phyloP scores from a whole-genome alignment of 2,113 vertebrate genomes.

The Nesogale talazaci region DNA sequence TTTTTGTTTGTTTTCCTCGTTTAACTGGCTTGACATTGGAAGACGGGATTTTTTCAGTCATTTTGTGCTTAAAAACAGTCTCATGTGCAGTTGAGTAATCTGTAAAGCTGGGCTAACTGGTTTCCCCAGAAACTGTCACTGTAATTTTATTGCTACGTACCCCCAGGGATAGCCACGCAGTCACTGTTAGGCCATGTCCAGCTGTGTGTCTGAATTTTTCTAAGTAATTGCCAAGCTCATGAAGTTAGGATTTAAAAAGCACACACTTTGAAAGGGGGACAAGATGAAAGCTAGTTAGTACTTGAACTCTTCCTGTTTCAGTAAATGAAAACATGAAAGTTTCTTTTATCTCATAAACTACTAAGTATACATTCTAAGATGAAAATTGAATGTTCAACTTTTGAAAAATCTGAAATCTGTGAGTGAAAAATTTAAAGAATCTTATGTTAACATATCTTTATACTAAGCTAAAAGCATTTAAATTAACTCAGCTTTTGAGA shows the following conservation, averaged over 20 bases:
- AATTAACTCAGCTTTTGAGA: constrained; percentile 17
- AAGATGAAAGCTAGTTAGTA: neutral
- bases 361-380: constrained; percentile 16
- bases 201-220: neutral
- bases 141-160: constrained; percentile 46
- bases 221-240: constrained; percentile 12
- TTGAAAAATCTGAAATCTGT: neutral
- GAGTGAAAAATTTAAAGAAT: neutral
- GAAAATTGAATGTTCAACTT: constrained; percentile 11
- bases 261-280: neutral
- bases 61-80: constrained; percentile 52
- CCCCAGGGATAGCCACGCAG: neutral
- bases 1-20: neutral
- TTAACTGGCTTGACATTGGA: constrained; percentile 34
- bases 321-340: neutral
- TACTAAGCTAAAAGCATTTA: neutral
- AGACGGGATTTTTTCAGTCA: constrained; percentile 5
- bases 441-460: neutral
- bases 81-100: neutral
- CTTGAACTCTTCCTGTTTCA: constrained; percentile 17
- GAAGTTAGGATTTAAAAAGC: constrained; percentile 17
- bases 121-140: constrained; percentile 61
- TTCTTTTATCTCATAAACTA: constrained; percentile 20
- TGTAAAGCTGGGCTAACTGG: constrained; percentile 50
- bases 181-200: constrained; percentile 30